Evolutionary conservation across 2,113 vertebrate species (phyloP).

Genomic region (Cisticola juncidis): DNA sequence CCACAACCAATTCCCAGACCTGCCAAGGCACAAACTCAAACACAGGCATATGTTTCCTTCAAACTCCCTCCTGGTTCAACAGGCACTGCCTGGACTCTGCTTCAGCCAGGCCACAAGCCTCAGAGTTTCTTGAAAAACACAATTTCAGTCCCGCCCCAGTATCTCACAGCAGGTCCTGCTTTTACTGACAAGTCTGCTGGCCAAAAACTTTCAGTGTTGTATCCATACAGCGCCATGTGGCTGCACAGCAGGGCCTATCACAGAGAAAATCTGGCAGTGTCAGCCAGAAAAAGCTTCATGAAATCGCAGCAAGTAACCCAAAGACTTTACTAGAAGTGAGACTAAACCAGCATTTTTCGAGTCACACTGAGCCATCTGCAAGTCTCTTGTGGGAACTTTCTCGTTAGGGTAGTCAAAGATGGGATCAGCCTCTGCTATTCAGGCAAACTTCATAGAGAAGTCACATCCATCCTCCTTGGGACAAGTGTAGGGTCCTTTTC

Average conservation of each 20-base stretch:
- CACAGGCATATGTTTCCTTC: neutral
- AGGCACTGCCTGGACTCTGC: neutral
- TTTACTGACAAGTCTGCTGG: neutral
- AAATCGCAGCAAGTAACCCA: neutral
- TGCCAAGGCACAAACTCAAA: neutral
- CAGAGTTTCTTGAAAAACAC: neutral
- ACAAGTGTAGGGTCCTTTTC: neutral
- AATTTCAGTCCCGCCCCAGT: neutral
- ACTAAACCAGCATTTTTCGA: neutral
- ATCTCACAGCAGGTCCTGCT: neutral
- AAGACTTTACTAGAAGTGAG: neutral
- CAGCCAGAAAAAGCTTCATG: neutral
- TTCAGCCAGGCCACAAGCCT: neutral
- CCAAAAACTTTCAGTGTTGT: neutral
- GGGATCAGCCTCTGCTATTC: neutral
- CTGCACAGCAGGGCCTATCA: neutral
- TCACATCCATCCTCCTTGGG: neutral
- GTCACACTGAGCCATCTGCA: neutral
- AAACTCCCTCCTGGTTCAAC: neutral
- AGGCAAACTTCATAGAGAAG: neutral
- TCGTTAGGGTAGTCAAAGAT: neutral
- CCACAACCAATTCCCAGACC: neutral
- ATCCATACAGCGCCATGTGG: accelerated
- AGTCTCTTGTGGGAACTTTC: neutral
- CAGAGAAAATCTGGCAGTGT: neutral